Base-by-base conservation (phyloP, 2,888 invertebrate genomes). In the Chorisops tibialis region DNA sequence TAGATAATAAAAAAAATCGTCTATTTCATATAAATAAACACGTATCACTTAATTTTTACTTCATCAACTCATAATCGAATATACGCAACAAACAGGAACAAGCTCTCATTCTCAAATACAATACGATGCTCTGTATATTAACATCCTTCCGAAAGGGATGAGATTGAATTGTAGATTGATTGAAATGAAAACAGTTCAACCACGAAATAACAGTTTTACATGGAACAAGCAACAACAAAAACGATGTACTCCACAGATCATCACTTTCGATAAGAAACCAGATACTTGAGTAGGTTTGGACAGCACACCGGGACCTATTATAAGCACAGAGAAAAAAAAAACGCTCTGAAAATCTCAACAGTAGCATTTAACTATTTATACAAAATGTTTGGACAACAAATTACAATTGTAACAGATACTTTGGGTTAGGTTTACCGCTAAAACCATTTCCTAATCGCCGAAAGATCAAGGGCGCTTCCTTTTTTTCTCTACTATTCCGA, bases 241-340 rank as follows among this genome's bases (percentile, higher is more conserved):
- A 41, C 37, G 41, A 60, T 30, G 41, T 60, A 61, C 51, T 61
- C 61, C n/a, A n/a, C 69, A 70, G 70, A 72, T 72, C 68, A 69
- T 68, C 70, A 69, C 69, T 68, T 70, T 63, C 67, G 72, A 72
- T 72, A 72, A 71, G 71, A 69, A 68, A 71, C 69, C 67, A 67
- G 72, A 72, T 72, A 72, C 69, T 71, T 70, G 70, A 71, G 50
- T 24, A 41, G 56, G 11, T 56, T 14, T 43, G 19, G 14, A 45
- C 18, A 16, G 30, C 7, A 7, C 37, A 12, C 41, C n/a, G n/a
- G 30, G 12, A 21, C 48, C n/a, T n/a, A 9, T 43, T 16, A n/a
- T 14, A 16, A 43, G n/a, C 7, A 43, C 1, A n/a, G 14, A 1
- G 12, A 16, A 6, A 21, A 48, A 48, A 48, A 47, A 22, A 22